Evolutionary conservation across 2,797 vertebrate species (phyloP).

Genomic region (Champsocephalus esox): DNA sequence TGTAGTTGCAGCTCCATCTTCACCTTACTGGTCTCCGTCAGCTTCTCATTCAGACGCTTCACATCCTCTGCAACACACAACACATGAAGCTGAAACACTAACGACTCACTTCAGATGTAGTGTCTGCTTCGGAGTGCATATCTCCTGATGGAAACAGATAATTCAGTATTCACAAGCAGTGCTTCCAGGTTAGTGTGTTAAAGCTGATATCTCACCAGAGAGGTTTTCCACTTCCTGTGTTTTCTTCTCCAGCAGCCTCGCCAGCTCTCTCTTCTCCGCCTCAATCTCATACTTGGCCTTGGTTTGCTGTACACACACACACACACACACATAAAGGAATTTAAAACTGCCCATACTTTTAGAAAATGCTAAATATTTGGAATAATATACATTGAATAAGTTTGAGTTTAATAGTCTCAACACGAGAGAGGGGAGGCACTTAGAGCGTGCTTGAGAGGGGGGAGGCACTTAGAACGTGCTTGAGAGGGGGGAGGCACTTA

Average conservation of each 20-base stretch:
- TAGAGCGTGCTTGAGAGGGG: no score
- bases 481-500: no score
- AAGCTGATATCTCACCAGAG: constrained; percentile 82
- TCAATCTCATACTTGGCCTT: constrained; percentile 95
- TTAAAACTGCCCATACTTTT: background rate
- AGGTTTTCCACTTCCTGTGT: constrained; percentile 94
- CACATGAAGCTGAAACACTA: background rate
- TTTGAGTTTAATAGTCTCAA: background rate
- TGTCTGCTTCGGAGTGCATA: background rate
- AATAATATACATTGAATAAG: background rate
- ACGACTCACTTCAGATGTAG: background rate
- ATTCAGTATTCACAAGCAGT: background rate
- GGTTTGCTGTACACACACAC: constrained; percentile 77
- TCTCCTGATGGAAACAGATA: background rate
- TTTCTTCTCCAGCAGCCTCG: constrained; percentile 90
- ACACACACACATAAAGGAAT: background rate
- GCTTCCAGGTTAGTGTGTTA: background rate
- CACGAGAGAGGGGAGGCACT: no score
- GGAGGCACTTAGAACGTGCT: no score
- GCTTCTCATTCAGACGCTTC: constrained; percentile 91
- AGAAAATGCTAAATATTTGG: background rate
- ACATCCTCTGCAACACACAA: constrained; percentile 87
- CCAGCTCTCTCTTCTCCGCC: constrained; percentile 94
- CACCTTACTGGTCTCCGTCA: constrained; percentile 88
- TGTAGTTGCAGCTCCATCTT: constrained; percentile 94